Percentiles rank a stretch among this genome's conserved stretches.
Evolutionary conservation across 30 jellyfish, hydroid and myxozoan genomes (phyloP).

Genomic region (Aurelia aurita complex sp. Pacific): DNA sequence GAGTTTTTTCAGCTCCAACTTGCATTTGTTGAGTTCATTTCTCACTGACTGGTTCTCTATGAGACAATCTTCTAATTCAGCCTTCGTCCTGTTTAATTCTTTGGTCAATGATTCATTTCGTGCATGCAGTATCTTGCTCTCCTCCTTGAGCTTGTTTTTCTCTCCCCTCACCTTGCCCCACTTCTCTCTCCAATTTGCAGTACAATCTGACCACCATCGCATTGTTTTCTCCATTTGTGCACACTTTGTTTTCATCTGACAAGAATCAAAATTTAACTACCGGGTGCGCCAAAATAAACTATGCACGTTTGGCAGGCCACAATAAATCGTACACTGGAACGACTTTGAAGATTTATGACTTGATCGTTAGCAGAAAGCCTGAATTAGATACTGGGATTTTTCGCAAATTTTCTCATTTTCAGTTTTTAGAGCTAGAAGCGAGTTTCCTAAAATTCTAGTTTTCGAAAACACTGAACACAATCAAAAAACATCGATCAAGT

Average conservation of each 20-base stretch:
- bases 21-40: conserved; percentile 63
- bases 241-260: conserved; percentile 40
- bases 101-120: conserved; percentile 60
- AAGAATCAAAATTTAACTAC: background rate
- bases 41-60: conserved; percentile 60
- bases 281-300: background rate
- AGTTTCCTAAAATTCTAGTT: no score
- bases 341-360: no score
- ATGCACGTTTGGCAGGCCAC: no score
- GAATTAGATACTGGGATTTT: no score
- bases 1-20: conserved; percentile 58
- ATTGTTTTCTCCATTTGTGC: conserved; percentile 81
- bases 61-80: conserved; percentile 34
- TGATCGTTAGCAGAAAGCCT: no score
- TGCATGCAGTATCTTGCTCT: conserved; percentile 31
- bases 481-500: no score
- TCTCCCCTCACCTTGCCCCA: conserved; percentile 90
- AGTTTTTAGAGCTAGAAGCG: no score
- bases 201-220: conserved; percentile 94
- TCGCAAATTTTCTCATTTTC: no score
- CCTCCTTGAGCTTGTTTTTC: conserved; percentile 74
- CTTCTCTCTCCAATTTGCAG: conserved; percentile 92
- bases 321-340: no score
- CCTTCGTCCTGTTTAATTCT: conserved; percentile 48
- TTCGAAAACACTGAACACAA: no score